A percentile compares a stretch with the other conserved stretches of the same genome.
Evolutionary conservation across 1,140 invertebrate species (phyloP).

Genomic region (Drosophila lowei): DNA sequence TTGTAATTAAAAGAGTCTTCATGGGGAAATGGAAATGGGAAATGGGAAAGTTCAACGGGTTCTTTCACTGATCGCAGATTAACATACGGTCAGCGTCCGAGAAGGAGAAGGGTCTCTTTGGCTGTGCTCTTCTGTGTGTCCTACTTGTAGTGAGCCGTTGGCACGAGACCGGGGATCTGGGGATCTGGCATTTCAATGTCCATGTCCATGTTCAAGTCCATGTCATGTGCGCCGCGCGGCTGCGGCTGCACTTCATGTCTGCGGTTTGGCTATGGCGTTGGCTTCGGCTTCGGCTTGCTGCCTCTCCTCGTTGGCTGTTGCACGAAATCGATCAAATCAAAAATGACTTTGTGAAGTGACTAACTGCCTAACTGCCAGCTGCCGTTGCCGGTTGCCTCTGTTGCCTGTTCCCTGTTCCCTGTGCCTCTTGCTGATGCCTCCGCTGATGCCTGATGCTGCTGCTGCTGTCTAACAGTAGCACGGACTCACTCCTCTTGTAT

Average conservation of each 20-base stretch:
- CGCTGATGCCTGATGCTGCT: conserved; percentile 23
- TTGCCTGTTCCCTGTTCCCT: conserved; percentile 39
- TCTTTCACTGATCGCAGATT: conserved; percentile 78
- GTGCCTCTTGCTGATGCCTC: conserved; percentile 32
- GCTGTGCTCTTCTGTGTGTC: conserved; percentile 46
- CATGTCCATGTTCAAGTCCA: conserved; percentile 76
- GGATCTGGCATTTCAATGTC: conserved; percentile 57
- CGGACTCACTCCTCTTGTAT: conserved; percentile 15
- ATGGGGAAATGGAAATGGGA: conserved; percentile 21
- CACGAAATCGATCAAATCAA: conserved; percentile 82
- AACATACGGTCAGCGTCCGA: conserved; percentile 63
- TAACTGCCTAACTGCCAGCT: conserved; percentile 79
- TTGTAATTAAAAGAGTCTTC: conserved; percentile 11
- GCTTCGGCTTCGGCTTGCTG: conserved; percentile 15
- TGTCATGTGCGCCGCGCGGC: conserved; percentile 62
- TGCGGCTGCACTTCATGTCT: conserved; percentile 59
- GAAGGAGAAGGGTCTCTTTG: conserved; percentile 64
- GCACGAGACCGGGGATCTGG: conserved; percentile 21
- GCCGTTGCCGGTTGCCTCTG: conserved; percentile 54
- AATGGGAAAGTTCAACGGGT: conserved; percentile 73
- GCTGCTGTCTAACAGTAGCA: conserved; percentile 68
- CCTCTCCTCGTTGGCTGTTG: conserved; percentile 46
- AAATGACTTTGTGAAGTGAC: conserved; percentile 81
- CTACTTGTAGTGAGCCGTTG: conserved; percentile 53
- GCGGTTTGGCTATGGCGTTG: conserved; percentile 44